Percentiles rank a stretch among this genome's conserved stretches.
These are phyloP conservation scores for Ormyrus rosae DNA, from an alignment of 2,888 invertebrate genomes.

Conservation along the genomic window DNA sequence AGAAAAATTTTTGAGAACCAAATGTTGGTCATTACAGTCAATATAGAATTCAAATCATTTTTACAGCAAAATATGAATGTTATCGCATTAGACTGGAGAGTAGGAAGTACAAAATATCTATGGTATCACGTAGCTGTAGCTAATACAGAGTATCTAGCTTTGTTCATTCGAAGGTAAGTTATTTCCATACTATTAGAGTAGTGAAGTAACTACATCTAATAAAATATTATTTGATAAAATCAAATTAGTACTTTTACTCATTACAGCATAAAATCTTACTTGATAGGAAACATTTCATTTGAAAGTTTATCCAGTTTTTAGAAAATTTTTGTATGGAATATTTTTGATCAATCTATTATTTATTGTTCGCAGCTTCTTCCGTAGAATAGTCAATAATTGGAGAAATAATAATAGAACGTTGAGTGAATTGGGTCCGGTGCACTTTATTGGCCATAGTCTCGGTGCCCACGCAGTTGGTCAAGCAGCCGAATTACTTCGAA, in stretches of 20 bases:
- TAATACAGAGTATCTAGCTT: conserved; percentile 78
- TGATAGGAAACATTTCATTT: too few species aligned
- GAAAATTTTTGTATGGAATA: too few species aligned
- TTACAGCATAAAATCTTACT: too few species aligned
- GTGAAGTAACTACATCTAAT: too few species aligned
- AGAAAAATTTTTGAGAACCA: too few species aligned
- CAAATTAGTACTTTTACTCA: too few species aligned
- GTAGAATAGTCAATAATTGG: neutral
- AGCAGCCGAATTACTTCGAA: conserved; percentile 10
- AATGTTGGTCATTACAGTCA: too few species aligned
- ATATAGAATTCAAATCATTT: too few species aligned
- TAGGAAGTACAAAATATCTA: conserved; percentile 78
- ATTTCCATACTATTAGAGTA: neutral
- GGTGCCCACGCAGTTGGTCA: conserved; percentile 44
- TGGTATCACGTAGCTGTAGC: conserved; percentile 81
- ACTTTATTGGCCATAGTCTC: conserved; percentile 36
- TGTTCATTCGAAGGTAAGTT: conserved; percentile 23
- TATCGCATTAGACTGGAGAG: conserved; percentile 75
- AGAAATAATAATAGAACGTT: neutral
- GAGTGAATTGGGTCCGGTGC: neutral
- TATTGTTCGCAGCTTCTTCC: neutral
- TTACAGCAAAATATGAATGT: conserved; percentile 80
- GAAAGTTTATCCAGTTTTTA: too few species aligned
- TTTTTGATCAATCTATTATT: neutral
- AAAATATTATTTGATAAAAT: too few species aligned